Base-by-base conservation (phyloP, 2,888 invertebrate species). In the Thecocarcelia acutangulata region DNA sequence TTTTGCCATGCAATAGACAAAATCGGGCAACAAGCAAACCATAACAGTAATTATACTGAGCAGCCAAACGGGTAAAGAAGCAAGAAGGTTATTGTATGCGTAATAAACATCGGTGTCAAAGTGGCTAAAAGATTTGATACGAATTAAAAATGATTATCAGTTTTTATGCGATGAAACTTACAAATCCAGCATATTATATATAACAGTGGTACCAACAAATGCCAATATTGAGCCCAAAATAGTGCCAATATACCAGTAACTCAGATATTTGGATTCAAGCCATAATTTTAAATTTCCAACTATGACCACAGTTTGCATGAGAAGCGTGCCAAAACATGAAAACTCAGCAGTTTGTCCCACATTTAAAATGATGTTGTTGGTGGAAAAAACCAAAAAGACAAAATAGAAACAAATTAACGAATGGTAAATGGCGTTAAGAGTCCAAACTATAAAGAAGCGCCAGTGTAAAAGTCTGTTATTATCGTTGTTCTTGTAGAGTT, bases 401-500 rank as follows among this genome's bases (percentile, higher is more conserved):
- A 93, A 92, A 83, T 92, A 92, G 88, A 93, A 95, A 42, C 94
- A 92, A n/a, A 94, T 89, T 5, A 92, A 77, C 0, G 94, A 92
- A 86, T 96, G 95, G 91, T 94, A 95, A 0, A 93, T 83, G 3
- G 93, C 94, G 83, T 92, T 87, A 12, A 91, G 1, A 17, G 92
- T 91, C 95, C 96, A 96, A 63, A 91, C 90, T 0, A 92, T 63
- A 88, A 96, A 96, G 81, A 93, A 91, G 0, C 87, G 86, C 91
- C 93, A 92, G 0, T 94, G 92, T 88, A 96, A 92, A 48, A 93
- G 91, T 72, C 92, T 92, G 91, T 96, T 96, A 78, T 91, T 91
- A 2, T 88, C 91, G 78, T 94, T 93, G 66, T 92, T 92, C 86
- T 92, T 92, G 88, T 97, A 97, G 1, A 96, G 89, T 12, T 92